Evolutionary conservation across 2,113 vertebrate genomes (phyloP), one percentile per base, ranked within the genome.

Genomic region (Notarius lentiginosus): DNA sequence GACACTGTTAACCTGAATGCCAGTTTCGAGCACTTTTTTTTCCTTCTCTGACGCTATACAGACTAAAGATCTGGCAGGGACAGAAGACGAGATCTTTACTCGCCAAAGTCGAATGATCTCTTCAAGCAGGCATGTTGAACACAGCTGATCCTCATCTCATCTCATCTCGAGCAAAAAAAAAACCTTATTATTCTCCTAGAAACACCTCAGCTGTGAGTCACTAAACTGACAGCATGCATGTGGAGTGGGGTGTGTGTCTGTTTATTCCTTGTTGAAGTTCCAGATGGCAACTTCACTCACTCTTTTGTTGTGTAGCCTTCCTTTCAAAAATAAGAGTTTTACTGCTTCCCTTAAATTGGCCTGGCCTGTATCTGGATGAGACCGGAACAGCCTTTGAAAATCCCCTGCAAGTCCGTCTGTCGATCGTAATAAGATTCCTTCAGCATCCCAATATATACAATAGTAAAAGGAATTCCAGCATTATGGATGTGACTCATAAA

Each of bases 281-380:
- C 85, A 89, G 88, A 89, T 89, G 88, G 88, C 85, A 76, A 84
- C 77, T 87, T 87, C 75, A 89, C 76, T 87, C 85, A 84, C 58
- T 87, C 88, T 87, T 89, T 87, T 89, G 88, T 89, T 87, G 75
- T 66, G 55, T 66, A 79, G 34, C 73, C 76, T 86, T 89, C 86
- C 65, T 79, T 79, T 86, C 34, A 86, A 70, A 86, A 86, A 84
- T 66, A 11, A 84, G 66, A 80, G 77, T 84, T 87, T 89, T 89
- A 89, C 83, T 73, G 70, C 82, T 84, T 87, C 85, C 83, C 8
- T 86, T 87, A 82, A 83, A 83, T 88, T 53, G 65, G 82, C 65
- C 53, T 82, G 77, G 82, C 49, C 76, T 82, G 70, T 86, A 84
- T 87, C 61, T 82, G 56, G 58, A 84, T 85, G 41, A 82, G 61